phyloP scores from a whole-genome alignment of 2,797 vertebrate species.

The Pogonophryne albipinna region DNA sequence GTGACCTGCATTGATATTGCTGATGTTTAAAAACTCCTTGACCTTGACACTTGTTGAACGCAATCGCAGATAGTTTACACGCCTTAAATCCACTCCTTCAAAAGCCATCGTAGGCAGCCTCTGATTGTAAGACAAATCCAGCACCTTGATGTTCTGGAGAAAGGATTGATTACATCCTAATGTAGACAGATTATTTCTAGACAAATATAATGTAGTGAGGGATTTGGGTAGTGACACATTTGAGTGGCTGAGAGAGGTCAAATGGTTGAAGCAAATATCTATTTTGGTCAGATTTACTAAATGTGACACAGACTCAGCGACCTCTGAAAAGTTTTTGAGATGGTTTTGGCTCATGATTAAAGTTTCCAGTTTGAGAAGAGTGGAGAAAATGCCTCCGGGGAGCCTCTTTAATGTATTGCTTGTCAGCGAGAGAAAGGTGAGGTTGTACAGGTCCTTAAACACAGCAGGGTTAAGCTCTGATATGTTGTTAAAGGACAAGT shows the following conservation, averaged over 20 bases:
- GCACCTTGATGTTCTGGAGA: slow-evolving; percentile 53
- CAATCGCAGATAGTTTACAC: slow-evolving; percentile 67
- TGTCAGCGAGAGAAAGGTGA: slow-evolving; percentile 74
- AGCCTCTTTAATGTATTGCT: slow-evolving; percentile 76
- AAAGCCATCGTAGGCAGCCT: slow-evolving; percentile 67
- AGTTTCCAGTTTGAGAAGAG: slow-evolving; percentile 59
- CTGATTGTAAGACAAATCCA: slow-evolving; percentile 83
- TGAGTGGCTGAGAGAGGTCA: slow-evolving; percentile 76
- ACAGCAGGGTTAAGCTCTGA: slow-evolving; percentile 50
- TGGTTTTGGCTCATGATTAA: slow-evolving; percentile 74
- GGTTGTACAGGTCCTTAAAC: slow-evolving; percentile 79
- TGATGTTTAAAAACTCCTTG: slow-evolving; percentile 70
- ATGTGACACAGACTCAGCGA: slow-evolving; percentile 73
- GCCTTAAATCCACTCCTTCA: slow-evolving; percentile 69
- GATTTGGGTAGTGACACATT: slow-evolving; percentile 72
- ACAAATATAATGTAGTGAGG: slow-evolving; percentile 70
- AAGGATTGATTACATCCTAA: slow-evolving; percentile 72
- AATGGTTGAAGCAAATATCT: slow-evolving; percentile 77
- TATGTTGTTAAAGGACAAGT: slow-evolving; percentile 79
- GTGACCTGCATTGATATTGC: slow-evolving; percentile 56
- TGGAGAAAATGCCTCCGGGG: slow-evolving; percentile 75
- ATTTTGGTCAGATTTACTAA: slow-evolving; percentile 64
- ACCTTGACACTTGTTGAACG: slow-evolving; percentile 73
- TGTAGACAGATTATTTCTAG: slow-evolving; percentile 71
- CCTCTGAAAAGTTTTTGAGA: slow-evolving; percentile 73